Percentiles rank a stretch among this genome's conserved stretches.
phyloP scores from a whole-genome alignment of 2,888 invertebrate genomes.

The Lagria hirta region DNA sequence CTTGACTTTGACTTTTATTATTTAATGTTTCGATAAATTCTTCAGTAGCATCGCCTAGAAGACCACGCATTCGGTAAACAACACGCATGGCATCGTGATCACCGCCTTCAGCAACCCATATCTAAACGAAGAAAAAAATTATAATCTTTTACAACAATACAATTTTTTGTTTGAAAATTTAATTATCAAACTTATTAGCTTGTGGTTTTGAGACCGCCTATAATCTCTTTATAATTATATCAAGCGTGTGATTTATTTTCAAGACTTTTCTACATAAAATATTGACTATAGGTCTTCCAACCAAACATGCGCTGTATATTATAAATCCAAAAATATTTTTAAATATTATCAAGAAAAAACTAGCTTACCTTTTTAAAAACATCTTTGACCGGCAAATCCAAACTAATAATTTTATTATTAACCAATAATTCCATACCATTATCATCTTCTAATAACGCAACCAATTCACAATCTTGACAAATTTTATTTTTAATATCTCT shows the following conservation, averaged over 20 bases:
- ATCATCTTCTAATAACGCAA: slow-evolving; percentile 97
- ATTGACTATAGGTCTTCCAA: too few species aligned
- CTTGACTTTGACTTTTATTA: slow-evolving; percentile 78
- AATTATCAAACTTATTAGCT: too few species aligned
- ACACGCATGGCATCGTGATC: slow-evolving; percentile 96
- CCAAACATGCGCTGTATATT: too few species aligned
- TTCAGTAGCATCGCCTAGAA: slow-evolving; percentile 97
- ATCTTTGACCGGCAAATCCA: slow-evolving; percentile 94
- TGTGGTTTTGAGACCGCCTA: too few species aligned
- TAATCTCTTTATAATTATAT: too few species aligned
- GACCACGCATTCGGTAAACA: slow-evolving; percentile 95
- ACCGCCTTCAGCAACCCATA: slow-evolving; percentile 88
- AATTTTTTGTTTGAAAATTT: too few species aligned
- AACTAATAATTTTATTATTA: slow-evolving; percentile 96
- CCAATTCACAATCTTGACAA: slow-evolving; percentile 95
- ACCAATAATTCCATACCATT: slow-evolving; percentile 98
- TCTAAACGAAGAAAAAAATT: slow-evolving; percentile 52
- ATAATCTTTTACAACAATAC: too few species aligned
- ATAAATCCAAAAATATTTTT: slow-evolving; percentile 16
- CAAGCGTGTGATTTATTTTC: too few species aligned
- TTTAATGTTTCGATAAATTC: slow-evolving; percentile 96
- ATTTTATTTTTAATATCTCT: slow-evolving; percentile 99
- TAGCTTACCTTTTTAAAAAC: slow-evolving; percentile 69
- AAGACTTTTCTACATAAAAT: too few species aligned
- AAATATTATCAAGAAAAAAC: slow-evolving; percentile 6